Evolutionary conservation across 2,888 invertebrate genomes (phyloP), one percentile per base, ranked within the genome.

Genomic region (Acrobasis consociella): DNA sequence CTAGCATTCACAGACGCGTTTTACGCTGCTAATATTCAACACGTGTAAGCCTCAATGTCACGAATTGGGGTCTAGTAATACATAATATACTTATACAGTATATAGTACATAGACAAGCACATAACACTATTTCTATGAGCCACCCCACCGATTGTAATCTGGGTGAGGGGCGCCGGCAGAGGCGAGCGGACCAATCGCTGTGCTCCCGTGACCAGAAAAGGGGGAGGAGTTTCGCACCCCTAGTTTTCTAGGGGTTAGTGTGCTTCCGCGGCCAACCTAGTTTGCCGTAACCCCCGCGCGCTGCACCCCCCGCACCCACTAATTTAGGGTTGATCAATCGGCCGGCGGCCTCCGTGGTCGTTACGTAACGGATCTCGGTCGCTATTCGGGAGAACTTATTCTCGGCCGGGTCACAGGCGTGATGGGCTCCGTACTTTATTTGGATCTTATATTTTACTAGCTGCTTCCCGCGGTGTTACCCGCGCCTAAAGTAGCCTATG

Each of bases 211-310:
- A 90, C 91, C 92, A 92, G 91, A 91, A 92, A 92, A 91, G 91
- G 79, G 91, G 92, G 92, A 83, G 92, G 92, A 91, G 92, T 91
- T 91, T 92, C 90, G 90, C 91, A 91, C 92, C 92, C 92, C 92
- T 91, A 91, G 92, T 91, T 92, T 92, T 92, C 92, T 91, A 92
- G 92, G 92, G 92, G 92, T 92, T 92, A 92, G 91, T 92, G 89
- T 92, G 92, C 91, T 92, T 92, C 88, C 92, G 91, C 85, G 89
- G 87, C 91, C 92, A 92, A 92, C 92, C 92, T 92, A 92, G 92
- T 91, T 92, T 89, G 86, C 84, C 80, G 85, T 84, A 77, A 74
- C 81, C 85, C 75, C 86, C 86, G 87, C 89, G 78, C 85, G 72
- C 76, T 75, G 73, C 70, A 77, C 78, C 86, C 85, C 85, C 83